These are phyloP conservation scores for Zootoca vivipara DNA, from an alignment of 2,113 vertebrate species.

Conservation along the genomic window DNA sequence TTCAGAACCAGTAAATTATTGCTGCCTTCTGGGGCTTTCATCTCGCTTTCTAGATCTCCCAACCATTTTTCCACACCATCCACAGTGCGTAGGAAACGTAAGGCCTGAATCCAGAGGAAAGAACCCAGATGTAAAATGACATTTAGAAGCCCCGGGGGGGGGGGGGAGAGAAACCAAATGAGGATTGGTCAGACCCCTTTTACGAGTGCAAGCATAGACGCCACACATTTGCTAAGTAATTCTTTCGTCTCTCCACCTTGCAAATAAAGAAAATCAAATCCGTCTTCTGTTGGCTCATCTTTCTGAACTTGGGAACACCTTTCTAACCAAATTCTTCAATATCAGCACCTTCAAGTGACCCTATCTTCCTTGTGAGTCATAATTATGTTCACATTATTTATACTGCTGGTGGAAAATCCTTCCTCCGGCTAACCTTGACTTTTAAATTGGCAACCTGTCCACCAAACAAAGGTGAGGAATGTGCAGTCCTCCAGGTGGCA, in stretches of 20 bases:
- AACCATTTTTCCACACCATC: slow-evolving; percentile 84
- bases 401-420: too few relatives aligned
- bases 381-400: too few relatives aligned
- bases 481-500: too few relatives aligned
- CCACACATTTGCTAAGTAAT: not conserved
- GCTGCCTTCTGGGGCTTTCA: slow-evolving; percentile 68
- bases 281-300: too few relatives aligned
- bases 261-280: too few relatives aligned
- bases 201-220: not conserved
- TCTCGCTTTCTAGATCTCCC: slow-evolving; percentile 76
- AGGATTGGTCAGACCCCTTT: not conserved
- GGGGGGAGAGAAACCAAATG: not conserved
- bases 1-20: slow-evolving; percentile 76
- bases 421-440: too few relatives aligned
- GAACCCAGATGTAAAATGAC: not conserved
- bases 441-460: not conserved
- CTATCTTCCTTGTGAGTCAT: too few relatives aligned
- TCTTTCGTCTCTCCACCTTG: not conserved
- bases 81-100: slow-evolving; percentile 79
- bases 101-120: slow-evolving; percentile 70
- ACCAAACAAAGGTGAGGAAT: not conserved
- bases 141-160: not conserved
- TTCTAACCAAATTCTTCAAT: too few relatives aligned
- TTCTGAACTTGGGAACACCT: too few relatives aligned
- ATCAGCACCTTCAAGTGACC: too few relatives aligned